Evolutionary conservation across 2,797 vertebrate species (phyloP).

Genomic region (Xiphophorus birchmanni): DNA sequence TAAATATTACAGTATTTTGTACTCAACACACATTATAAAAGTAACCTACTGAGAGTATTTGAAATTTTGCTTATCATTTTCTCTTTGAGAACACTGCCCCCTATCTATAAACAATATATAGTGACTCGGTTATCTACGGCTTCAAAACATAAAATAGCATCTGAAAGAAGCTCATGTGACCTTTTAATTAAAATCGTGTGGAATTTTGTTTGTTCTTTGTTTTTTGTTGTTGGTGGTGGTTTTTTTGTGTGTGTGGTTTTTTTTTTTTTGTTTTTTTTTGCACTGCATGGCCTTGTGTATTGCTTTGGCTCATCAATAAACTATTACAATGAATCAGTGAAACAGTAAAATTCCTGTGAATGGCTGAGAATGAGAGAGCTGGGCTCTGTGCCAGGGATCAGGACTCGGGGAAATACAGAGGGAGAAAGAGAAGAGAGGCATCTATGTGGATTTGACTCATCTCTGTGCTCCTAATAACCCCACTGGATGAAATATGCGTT

Average conservation of each 20-base stretch:
- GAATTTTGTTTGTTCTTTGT: background rate
- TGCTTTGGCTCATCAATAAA: conserved; percentile 60
- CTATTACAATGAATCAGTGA: conserved; percentile 70
- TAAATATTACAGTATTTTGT: background rate
- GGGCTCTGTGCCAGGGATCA: conserved; percentile 49
- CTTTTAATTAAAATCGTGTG: conserved; percentile 64
- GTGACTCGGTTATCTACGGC: conserved; percentile 8
- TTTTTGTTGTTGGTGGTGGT: background rate
- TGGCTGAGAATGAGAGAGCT: conserved; percentile 52
- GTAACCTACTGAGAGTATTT: conserved; percentile 10
- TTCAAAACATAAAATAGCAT: conserved; percentile 36
- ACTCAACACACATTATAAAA: background rate
- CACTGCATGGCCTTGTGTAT: conserved; percentile 25
- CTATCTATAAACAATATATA: conserved; percentile 66
- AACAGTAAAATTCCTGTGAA: conserved; percentile 60
- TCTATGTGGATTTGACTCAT: conserved; percentile 61
- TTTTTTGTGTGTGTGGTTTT: no score
- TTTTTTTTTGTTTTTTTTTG: no score
- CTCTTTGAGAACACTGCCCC: conserved; percentile 81
- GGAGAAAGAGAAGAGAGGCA: conserved; percentile 46
- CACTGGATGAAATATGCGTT: conserved; percentile 71
- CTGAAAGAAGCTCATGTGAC: conserved; percentile 33
- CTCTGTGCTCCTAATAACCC: conserved; percentile 71
- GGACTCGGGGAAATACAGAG: conserved; percentile 48
- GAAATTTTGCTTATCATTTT: conserved; percentile 29